A percentile compares a stretch with the other conserved stretches of the same genome.
phyloP scores from a whole-genome alignment of 2,888 invertebrate genomes.

The Nephrocerus scutellatus region DNA sequence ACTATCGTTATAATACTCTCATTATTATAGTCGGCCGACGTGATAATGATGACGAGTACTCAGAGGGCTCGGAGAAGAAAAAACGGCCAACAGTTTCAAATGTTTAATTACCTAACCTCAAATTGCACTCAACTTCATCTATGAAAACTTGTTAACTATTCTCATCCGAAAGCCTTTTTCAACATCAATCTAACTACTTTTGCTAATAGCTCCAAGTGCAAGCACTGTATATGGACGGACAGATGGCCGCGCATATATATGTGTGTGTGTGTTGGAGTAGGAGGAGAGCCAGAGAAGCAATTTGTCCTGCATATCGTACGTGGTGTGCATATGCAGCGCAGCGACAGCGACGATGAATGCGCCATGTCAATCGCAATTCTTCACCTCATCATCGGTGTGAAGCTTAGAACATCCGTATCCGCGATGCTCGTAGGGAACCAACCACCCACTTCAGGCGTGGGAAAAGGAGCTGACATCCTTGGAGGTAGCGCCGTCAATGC shows the following conservation, averaged over 20 bases:
- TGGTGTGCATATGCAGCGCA: neutral
- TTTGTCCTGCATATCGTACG: conserved; percentile 10
- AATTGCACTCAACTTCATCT: conserved; percentile 30
- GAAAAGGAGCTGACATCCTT: neutral
- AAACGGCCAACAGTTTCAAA: too few relatives aligned
- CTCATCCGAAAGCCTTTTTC: conserved; percentile 18
- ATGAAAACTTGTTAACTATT: conserved; percentile 28
- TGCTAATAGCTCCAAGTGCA: conserved; percentile 20
- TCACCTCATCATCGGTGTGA: too few relatives aligned
- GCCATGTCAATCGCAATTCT: too few relatives aligned
- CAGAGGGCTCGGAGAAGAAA: too few relatives aligned
- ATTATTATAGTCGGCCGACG: too few relatives aligned
- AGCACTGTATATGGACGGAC: too few relatives aligned
- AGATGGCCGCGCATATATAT: conserved; percentile 15
- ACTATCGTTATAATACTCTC: too few relatives aligned
- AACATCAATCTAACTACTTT: conserved; percentile 23
- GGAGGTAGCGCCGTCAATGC: conserved; percentile 1
- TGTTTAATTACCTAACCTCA: conserved; percentile 33
- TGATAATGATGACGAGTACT: too few relatives aligned
- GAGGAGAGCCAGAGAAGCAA: conserved; percentile 10
- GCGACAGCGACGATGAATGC: conserved; percentile 13
- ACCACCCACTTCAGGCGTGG: too few relatives aligned
- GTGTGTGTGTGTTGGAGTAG: conserved; percentile 7
- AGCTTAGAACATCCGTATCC: too few relatives aligned
- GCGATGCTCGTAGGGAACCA: too few relatives aligned